Evolutionary conservation across 2,113 vertebrate species (phyloP), one percentile per base, ranked within the genome.

Genomic region (Paradisaea rubra): DNA sequence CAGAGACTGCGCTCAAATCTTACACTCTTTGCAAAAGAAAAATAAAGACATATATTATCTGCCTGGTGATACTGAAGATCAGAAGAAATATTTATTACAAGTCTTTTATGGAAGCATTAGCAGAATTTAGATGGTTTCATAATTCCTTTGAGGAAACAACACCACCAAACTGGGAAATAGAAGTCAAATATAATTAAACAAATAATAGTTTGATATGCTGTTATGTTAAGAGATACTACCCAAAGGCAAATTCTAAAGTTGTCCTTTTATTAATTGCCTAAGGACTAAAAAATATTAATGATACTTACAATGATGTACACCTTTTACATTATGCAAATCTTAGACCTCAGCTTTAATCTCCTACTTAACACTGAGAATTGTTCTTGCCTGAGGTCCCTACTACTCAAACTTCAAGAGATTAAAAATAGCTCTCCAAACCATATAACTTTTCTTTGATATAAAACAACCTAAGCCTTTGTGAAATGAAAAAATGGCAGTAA

Each of bases 201-300:
- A 63, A 74, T 53, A 49, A 33, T 54, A 89, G 92, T 96, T 95
- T 94, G 59, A 96, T 81, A 84, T 27, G 35, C 72, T 78, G 66
- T 77, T 89, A 59, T 41, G 49, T 88, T 91, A 96, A 93, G 53
- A 42, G 33, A 89, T 71, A 96, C 72, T 91, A 95, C 81, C 81
- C 89, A 93, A 96, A 94, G 92, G 94, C 57, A 23, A 95, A 95
- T 93, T 95, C 94, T 83, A 79, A 97, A 97, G 92, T 54, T 93
- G 42, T 81, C 31, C n/a, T 97, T 97, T 97, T 73, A 96, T 94
- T 97, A 96, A 63, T 81, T 91, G 94, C 97, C 95, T 53, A 91
- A 93, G 89, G 93, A 96, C 60, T 89, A 66, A 93, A 96, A 96
- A 88, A 81, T 88, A 97, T 89, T 97, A 97, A 95, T 83, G 88